Evolutionary conservation across 2,888 invertebrate species (phyloP).

Genomic region (Camptogramma bilineatum): DNA sequence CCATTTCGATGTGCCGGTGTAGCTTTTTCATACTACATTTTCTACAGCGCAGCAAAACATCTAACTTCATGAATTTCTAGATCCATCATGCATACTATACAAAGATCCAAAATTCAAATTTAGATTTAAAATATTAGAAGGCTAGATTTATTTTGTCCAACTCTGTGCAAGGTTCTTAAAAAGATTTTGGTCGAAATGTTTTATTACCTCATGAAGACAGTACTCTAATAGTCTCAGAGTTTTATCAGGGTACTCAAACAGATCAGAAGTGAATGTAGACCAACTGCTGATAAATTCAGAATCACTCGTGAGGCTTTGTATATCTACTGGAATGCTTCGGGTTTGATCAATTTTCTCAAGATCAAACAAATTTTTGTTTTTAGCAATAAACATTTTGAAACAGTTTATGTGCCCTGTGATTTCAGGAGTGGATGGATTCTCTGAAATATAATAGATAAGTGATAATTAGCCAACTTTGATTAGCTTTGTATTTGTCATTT

Average conservation of each 20-base stretch:
- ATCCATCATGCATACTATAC: too few species aligned
- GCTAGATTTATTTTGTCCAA: too few species aligned
- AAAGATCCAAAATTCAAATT: too few species aligned
- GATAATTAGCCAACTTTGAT: background rate
- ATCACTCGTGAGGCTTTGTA: conserved; percentile 84
- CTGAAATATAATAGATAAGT: conserved; percentile 47
- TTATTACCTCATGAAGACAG: conserved; percentile 90
- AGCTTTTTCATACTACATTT: too few species aligned
- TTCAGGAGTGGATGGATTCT: conserved; percentile 64
- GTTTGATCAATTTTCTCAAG: conserved; percentile 86
- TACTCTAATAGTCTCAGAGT: conserved; percentile 90
- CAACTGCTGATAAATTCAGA: conserved; percentile 85
- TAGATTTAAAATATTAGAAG: too few species aligned
- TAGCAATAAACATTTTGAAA: conserved; percentile 67
- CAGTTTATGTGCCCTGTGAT: conserved; percentile 54
- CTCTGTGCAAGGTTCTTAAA: too few species aligned
- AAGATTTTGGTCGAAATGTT: conserved; percentile 56
- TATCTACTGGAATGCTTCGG: conserved; percentile 85
- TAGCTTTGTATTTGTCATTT: background rate
- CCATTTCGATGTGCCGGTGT: too few species aligned
- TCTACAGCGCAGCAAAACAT: too few species aligned
- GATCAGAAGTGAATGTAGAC: conserved; percentile 87
- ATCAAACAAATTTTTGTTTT: conserved; percentile 76
- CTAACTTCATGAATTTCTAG: too few species aligned
- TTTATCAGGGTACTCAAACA: conserved; percentile 88